Conservation (phyloP, 1,140 invertebrate genomes). For the Araneus ventricosus region DNA sequence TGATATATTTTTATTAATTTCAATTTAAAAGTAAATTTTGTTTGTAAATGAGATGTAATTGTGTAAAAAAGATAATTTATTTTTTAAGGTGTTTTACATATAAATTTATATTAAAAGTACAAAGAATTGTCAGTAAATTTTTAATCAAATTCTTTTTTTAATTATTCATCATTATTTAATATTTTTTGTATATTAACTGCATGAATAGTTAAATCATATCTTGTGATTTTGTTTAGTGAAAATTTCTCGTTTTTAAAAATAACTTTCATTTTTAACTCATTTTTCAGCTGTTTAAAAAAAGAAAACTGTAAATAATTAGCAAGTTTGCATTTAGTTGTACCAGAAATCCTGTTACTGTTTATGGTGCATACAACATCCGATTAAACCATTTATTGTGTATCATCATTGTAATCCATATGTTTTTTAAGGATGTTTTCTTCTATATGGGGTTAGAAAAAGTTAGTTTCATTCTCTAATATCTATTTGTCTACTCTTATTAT, state of each 20-base stretch:
- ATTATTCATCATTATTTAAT: too few species aligned
- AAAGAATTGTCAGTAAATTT: slow-evolving; percentile 2
- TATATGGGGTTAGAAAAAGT: neutral
- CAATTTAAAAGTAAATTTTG: neutral
- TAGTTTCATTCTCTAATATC: neutral
- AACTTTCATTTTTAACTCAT: too few species aligned
- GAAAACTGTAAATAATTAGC: slow-evolving; percentile 12
- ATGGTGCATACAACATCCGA: neutral
- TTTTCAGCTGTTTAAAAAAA: neutral
- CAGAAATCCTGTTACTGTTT: neutral
- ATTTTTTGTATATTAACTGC: too few species aligned
- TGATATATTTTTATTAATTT: neutral
- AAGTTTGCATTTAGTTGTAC: neutral
- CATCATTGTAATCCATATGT: neutral
- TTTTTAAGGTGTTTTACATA: neutral
- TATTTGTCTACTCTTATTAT: neutral
- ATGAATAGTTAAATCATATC: too few species aligned
- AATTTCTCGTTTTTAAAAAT: too few species aligned
- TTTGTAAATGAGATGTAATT: slow-evolving; percentile 10
- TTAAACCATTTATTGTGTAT: neutral
- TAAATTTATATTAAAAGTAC: slow-evolving; percentile 22
- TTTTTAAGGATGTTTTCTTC: neutral
- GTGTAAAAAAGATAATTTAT: neutral
- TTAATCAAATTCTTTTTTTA: neutral
- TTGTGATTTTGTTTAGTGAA: too few species aligned